Percentiles rank a stretch among this genome's conserved stretches.
Conservation (phyloP, 1,140 invertebrate genomes). For the Heliconius congener region DNA sequence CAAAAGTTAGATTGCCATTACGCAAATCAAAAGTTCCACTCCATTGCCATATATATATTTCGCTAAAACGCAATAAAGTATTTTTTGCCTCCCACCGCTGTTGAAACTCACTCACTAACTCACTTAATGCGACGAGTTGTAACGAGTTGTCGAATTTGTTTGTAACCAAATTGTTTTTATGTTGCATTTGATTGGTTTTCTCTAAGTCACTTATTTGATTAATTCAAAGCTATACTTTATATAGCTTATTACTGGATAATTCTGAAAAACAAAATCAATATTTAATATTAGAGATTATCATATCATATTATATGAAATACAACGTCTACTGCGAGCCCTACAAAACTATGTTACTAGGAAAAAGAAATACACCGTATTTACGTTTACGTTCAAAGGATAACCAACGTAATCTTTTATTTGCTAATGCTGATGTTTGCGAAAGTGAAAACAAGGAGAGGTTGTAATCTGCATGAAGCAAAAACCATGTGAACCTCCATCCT, state of each 20-base stretch:
- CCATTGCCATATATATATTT: conserved; percentile 45
- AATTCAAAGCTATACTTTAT: background rate
- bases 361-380: conserved; percentile 12
- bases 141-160: conserved; percentile 59
- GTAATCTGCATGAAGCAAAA: conserved; percentile 15
- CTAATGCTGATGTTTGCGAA: conserved; percentile 17
- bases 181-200: conserved; percentile 48
- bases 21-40: conserved; percentile 48
- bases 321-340: background rate
- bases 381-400: conserved; percentile 20
- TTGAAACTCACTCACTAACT: conserved; percentile 53
- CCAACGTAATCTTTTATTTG: conserved; percentile 17
- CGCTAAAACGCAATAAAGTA: conserved; percentile 35
- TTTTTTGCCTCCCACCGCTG: conserved; percentile 42
- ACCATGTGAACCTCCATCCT: conserved; percentile 17
- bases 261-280: background rate
- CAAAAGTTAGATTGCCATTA: conserved; percentile 52
- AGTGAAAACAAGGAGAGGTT: conserved; percentile 18
- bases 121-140: conserved; percentile 61
- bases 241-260: background rate
- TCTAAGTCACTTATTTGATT: conserved; percentile 37
- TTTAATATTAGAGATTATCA: background rate
- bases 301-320: background rate
- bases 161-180: conserved; percentile 60
- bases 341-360: conserved; percentile 1